phyloP scores from a whole-genome alignment of 2,888 invertebrate species.

The Coleophora flavipennella region DNA sequence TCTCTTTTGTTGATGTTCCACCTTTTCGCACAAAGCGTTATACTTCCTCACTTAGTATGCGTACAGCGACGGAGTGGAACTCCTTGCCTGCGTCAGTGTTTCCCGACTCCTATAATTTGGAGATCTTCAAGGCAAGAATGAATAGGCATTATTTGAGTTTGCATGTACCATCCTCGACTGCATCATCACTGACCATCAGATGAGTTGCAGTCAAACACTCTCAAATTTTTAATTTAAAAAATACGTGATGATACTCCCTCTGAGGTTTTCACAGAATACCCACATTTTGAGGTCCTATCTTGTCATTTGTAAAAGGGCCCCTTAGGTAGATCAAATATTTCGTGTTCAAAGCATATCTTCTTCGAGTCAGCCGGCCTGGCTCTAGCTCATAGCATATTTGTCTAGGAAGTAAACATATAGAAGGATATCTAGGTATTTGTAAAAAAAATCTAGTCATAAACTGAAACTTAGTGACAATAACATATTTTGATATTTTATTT shows the following conservation, averaged over 20 bases:
- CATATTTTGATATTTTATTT: constrained; percentile 48
- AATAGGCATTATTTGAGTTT: too few species aligned
- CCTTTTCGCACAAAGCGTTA: too few species aligned
- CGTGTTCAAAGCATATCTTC: constrained; percentile 60
- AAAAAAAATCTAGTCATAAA: constrained; percentile 26
- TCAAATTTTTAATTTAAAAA: background rate
- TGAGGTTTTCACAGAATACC: background rate
- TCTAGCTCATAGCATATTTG: constrained; percentile 28
- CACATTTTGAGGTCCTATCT: background rate
- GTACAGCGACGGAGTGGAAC: too few species aligned
- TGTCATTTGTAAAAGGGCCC: constrained; percentile 35
- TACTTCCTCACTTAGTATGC: too few species aligned
- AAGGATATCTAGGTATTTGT: constrained; percentile 25
- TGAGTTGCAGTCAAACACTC: too few species aligned
- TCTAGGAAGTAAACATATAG: constrained; percentile 1
- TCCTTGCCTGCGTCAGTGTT: too few species aligned
- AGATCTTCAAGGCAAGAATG: too few species aligned
- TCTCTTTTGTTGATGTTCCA: background rate
- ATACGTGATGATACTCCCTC: background rate
- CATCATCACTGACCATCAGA: too few species aligned
- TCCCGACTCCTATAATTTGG: too few species aligned
- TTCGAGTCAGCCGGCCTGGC: constrained; percentile 37
- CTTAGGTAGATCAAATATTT: too few species aligned
- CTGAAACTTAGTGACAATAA: constrained; percentile 39
- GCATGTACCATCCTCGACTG: too few species aligned